These are phyloP conservation scores for Bombus confusus DNA, from an alignment of 1,140 invertebrate species.

Conservation along the genomic window DNA sequence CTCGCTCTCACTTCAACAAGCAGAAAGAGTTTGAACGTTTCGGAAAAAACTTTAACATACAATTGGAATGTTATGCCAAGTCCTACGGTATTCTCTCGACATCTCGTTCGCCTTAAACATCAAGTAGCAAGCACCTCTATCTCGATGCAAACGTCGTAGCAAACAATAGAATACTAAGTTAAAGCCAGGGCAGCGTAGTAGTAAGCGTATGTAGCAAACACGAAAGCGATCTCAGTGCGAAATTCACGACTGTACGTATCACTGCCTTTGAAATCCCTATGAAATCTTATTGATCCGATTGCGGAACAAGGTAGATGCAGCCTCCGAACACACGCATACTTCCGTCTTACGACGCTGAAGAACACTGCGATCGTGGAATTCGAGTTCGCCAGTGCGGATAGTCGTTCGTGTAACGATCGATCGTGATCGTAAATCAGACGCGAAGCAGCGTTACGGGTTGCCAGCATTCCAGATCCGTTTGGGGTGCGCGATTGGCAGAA, in stretches of 20 bases:
- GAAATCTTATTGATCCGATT: neutral
- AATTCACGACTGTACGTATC: neutral
- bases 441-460: slow-evolving; percentile 51
- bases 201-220: neutral
- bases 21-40: too few relatives aligned
- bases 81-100: too few relatives aligned
- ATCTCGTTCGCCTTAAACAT: too few relatives aligned
- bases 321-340: neutral
- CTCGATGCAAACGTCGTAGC: neutral
- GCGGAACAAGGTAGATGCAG: neutral
- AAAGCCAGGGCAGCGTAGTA: neutral
- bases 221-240: neutral
- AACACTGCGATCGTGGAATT: slow-evolving; percentile 53
- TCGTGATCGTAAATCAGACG: slow-evolving; percentile 76
- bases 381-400: slow-evolving; percentile 58
- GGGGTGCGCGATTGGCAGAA: slow-evolving; percentile 30
- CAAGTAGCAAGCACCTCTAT: neutral
- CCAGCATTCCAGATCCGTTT: slow-evolving; percentile 55
- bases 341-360: slow-evolving; percentile 6
- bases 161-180: neutral
- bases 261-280: too few relatives aligned
- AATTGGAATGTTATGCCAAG: too few relatives aligned
- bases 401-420: slow-evolving; percentile 59
- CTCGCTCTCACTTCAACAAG: too few relatives aligned
- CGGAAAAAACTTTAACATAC: too few relatives aligned